phyloP scores from a whole-genome alignment of 2,113 vertebrate genomes.

The Strigops habroptila region DNA sequence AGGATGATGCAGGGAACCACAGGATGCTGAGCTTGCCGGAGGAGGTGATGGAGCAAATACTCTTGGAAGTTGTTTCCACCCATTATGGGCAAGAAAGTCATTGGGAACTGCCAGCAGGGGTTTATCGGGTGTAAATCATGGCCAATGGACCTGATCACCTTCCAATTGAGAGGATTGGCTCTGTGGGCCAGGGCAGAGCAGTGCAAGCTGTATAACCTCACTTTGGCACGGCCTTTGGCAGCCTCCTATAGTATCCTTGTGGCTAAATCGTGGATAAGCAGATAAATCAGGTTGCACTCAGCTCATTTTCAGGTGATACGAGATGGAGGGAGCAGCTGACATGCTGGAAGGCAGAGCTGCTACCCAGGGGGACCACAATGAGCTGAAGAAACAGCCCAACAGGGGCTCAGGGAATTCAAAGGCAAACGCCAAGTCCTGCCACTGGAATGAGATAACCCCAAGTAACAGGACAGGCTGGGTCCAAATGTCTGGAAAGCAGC shows the following conservation, averaged over 20 bases:
- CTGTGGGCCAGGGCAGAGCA: neutral
- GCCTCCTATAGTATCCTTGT: neutral
- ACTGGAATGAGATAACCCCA: neutral
- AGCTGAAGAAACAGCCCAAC: neutral
- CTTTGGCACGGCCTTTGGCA: neutral
- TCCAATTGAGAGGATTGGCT: neutral
- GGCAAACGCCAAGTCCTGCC: neutral
- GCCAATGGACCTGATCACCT: neutral
- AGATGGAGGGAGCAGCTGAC: neutral
- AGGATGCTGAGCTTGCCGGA: neutral
- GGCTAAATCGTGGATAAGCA: neutral
- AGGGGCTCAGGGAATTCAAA: neutral
- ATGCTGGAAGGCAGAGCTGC: neutral
- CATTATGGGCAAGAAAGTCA: rapidly evolving
- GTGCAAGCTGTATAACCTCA: rapidly evolving
- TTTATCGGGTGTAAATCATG: rapidly evolving
- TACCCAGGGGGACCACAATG: neutral
- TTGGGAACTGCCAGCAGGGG: neutral
- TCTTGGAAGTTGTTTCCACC: neutral
- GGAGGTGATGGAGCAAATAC: neutral
- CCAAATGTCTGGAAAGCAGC: neutral
- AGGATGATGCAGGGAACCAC: neutral
- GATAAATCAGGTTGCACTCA: neutral
- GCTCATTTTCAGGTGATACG: neutral
- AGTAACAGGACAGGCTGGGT: neutral